A percentile compares a stretch with the other conserved stretches of the same genome.
Evolutionary conservation across 92 coral and sea anemone species (phyloP).

Genomic region (Anthopleura xanthogrammica): DNA sequence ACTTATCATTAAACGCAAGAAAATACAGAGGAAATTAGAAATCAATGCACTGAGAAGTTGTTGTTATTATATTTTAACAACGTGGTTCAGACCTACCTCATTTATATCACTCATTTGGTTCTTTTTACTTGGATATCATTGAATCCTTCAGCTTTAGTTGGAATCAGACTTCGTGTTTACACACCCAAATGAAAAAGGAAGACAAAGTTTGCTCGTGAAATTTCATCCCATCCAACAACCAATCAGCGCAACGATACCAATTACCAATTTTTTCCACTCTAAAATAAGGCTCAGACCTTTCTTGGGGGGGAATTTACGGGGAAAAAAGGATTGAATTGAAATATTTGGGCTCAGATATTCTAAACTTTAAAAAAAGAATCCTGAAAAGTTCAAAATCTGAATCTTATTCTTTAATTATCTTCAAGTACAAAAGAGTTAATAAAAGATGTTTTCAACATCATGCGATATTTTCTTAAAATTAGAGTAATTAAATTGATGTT

Average conservation of each 20-base stretch:
- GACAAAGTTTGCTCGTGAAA: neutral
- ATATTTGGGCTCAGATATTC: neutral
- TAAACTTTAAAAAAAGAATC: neutral
- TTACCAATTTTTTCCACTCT: conserved; percentile 13
- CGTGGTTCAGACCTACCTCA: neutral
- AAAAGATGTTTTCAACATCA: neutral
- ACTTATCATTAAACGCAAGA: no score
- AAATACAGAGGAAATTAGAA: neutral
- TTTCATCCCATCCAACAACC: neutral
- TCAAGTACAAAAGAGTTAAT: neutral
- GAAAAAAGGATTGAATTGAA: neutral
- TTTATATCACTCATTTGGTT: neutral
- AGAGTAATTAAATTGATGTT: conserved; percentile 13
- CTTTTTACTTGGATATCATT: neutral
- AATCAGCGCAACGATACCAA: neutral
- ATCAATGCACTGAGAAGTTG: neutral
- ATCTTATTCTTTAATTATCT: neutral
- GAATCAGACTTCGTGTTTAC: conserved; percentile 9
- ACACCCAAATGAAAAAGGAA: conserved; percentile 11
- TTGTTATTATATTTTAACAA: neutral
- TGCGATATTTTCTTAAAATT: neutral
- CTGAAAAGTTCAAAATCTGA: neutral
- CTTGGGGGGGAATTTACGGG: neutral
- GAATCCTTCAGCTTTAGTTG: neutral
- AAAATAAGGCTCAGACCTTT: neutral